These are phyloP conservation scores for Homalodisca vitripennis DNA, from an alignment of 1,140 invertebrate species.

Conservation along the genomic window DNA sequence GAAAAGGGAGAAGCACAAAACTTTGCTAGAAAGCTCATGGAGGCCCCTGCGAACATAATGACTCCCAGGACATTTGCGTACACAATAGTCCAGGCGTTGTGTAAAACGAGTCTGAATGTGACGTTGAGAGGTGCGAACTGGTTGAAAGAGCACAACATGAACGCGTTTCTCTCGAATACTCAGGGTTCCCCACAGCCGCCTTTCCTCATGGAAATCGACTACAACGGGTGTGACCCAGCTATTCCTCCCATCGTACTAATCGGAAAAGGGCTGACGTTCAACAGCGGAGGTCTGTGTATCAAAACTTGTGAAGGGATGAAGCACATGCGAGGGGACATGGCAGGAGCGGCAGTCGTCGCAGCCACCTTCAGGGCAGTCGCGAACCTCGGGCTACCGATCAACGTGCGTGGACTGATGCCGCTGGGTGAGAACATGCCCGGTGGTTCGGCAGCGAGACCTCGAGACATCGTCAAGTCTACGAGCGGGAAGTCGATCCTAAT, in stretches of 20 bases:
- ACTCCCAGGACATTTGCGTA: slow-evolving; percentile 62
- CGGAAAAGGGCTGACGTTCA: slow-evolving; percentile 64
- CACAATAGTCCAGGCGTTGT: slow-evolving; percentile 49
- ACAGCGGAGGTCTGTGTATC: slow-evolving; percentile 63
- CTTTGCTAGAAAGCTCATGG: slow-evolving; percentile 58
- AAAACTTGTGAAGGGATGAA: slow-evolving; percentile 59
- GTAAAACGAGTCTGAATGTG: slow-evolving; percentile 51
- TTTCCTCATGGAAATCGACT: slow-evolving; percentile 49
- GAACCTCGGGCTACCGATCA: slow-evolving; percentile 55
- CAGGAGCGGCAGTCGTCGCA: slow-evolving; percentile 61
- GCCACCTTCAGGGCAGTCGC: slow-evolving; percentile 56
- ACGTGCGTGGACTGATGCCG: slow-evolving; percentile 57
- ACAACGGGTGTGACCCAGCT: slow-evolving; percentile 47
- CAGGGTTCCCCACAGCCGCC: slow-evolving; percentile 62
- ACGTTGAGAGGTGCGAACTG: slow-evolving; percentile 48
- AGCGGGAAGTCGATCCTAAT: slow-evolving; percentile 66
- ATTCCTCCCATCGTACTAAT: slow-evolving; percentile 48
- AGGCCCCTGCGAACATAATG: slow-evolving; percentile 62
- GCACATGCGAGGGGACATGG: slow-evolving; percentile 65
- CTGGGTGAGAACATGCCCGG: slow-evolving; percentile 65
- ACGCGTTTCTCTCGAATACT: slow-evolving; percentile 59
- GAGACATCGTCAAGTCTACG: slow-evolving; percentile 62
- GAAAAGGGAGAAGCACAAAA: slow-evolving; percentile 61
- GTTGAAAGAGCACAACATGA: slow-evolving; percentile 61
- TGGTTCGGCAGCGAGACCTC: slow-evolving; percentile 59